phyloP scores from a whole-genome alignment of 2,888 invertebrate species.

The Mellilla xanthometata region DNA sequence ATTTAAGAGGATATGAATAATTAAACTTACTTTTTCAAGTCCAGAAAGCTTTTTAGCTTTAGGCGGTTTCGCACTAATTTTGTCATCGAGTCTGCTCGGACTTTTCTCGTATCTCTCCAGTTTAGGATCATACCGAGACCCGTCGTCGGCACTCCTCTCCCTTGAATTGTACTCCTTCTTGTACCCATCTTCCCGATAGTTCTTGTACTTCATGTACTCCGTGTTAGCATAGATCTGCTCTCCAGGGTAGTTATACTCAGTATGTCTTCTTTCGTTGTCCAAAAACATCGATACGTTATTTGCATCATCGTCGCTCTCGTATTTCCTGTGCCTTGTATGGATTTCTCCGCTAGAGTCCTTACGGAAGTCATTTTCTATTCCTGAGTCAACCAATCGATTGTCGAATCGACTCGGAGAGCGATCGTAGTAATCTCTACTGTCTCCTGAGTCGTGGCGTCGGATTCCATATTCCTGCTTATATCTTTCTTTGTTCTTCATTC shows the following conservation, averaged over 20 bases:
- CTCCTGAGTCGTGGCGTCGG: conserved; percentile 71
- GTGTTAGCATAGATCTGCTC: conserved; percentile 75
- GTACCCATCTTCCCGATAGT: conserved; percentile 56
- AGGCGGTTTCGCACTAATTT: conserved; percentile 81
- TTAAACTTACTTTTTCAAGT: conserved; percentile 85
- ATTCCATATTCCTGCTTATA: conserved; percentile 61
- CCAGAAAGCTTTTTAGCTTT: conserved; percentile 87
- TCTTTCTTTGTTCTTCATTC: conserved; percentile 80
- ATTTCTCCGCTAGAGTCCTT: conserved; percentile 86
- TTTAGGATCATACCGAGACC: conserved; percentile 85
- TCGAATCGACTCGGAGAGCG: conserved; percentile 72
- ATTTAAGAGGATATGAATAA: no score
- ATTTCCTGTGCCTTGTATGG: conserved; percentile 58
- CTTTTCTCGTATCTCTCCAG: conserved; percentile 83
- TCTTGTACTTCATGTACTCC: conserved; percentile 65
- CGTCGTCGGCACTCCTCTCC: conserved; percentile 85
- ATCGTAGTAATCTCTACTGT: conserved; percentile 76
- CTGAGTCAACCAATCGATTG: conserved; percentile 88
- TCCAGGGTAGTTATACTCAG: conserved; percentile 83
- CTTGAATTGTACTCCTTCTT: conserved; percentile 67
- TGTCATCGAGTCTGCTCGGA: conserved; percentile 72
- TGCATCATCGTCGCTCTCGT: conserved; percentile 88
- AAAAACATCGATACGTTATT: conserved; percentile 86
- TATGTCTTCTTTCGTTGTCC: conserved; percentile 88
- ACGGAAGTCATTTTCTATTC: conserved; percentile 91